Evolutionary conservation across 1,140 invertebrate species (phyloP), one percentile per base, ranked within the genome.

Genomic region (Sinonovacula constricta): DNA sequence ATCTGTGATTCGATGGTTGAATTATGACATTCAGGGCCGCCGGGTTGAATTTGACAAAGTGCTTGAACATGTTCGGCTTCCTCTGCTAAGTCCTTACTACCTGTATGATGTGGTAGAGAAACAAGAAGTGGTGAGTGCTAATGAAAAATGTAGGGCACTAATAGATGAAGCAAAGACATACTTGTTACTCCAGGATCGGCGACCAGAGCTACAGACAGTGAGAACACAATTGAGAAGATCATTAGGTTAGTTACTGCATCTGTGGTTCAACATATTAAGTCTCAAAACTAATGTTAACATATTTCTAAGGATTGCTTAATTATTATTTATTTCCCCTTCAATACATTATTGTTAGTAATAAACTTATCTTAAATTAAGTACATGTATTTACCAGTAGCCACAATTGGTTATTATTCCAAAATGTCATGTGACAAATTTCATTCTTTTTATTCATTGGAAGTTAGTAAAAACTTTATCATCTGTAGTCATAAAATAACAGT

Each of bases 41-140:
- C 72, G 67, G 26, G 24, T 56, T 53, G 81, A 83, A 14, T 86
- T 88, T 75, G 72, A 81, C 24, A 78, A 91, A 87, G 89, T 93
- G 30, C 77, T 93, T 26, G 91, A 92, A 80, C 90, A 92, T 83
- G 91, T 93, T 22, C 82, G 93, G 30, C 80, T 93, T 45, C 91
- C 92, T n/a, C 84, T 93, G 39, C 72, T 93, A 2, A 92, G 90
- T 78, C 92, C 93, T 0, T 93, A 93, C 84, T 93, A 91, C 83
- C 83, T 93, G 4, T 89, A 92, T 81, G 93, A 93, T 82, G 89
- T 89, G 82, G 92, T 93, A 7, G 91, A 91, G 72, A 88, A 86
- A 49, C 82, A 91, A 68, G 76, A 87, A 36, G 87, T 90, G 5
- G 88, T 93, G 1, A 79, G 56, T 36, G 28, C 59, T 14, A 84